Percentiles rank a stretch among this genome's conserved stretches.
phyloP scores from a whole-genome alignment of 2,113 vertebrate species.

The Leptocoma aspasia region DNA sequence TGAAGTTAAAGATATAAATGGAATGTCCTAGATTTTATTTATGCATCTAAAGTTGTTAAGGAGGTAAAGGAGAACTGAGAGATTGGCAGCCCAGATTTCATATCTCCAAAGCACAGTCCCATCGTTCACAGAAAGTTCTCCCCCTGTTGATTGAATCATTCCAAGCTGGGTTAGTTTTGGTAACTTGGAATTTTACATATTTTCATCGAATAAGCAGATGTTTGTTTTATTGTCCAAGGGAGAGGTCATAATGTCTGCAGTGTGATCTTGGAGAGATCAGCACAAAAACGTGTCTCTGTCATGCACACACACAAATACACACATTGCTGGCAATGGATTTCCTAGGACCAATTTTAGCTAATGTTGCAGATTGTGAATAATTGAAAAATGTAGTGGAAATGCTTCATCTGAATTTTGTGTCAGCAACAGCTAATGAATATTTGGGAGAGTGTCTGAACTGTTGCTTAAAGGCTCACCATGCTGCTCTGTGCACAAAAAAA shows the following conservation, averaged over 20 bases:
- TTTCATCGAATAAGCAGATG: not conserved
- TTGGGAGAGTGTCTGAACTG: not conserved
- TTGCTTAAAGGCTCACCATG: not conserved
- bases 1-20: slow-evolving; percentile 25
- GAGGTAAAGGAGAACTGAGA: slow-evolving; percentile 10
- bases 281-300: not conserved
- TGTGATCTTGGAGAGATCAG: not conserved
- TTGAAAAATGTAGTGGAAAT: slow-evolving; percentile 3
- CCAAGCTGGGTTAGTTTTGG: not conserved
- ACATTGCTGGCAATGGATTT: not conserved
- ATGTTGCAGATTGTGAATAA: not conserved
- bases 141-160: not conserved
- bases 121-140: not conserved
- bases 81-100: not conserved
- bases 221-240: slow-evolving; percentile 21
- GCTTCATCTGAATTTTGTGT: slow-evolving; percentile 12
- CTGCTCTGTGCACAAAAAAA: not conserved
- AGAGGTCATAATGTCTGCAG: not conserved
- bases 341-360: slow-evolving; percentile 24
- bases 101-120: slow-evolving; percentile 16
- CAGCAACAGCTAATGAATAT: not conserved
- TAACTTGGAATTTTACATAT: not conserved
- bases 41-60: slow-evolving; percentile 34
- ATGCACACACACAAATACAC: not conserved
- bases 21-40: slow-evolving; percentile 58